Base-by-base conservation (phyloP, 2,888 invertebrate genomes). In the Dorcus hopei region DNA sequence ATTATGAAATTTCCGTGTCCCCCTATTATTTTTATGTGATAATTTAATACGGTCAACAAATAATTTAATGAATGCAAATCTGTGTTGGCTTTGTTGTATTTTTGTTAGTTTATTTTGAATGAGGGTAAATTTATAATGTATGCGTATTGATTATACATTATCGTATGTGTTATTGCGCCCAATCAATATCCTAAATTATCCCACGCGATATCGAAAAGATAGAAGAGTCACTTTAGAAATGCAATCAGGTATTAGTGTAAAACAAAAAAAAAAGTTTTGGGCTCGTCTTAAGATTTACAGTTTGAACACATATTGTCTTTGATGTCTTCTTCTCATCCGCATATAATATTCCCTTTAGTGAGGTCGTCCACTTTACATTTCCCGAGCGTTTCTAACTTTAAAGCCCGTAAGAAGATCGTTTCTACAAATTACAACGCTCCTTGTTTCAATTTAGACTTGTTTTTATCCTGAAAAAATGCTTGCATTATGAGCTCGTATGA, bases 321-420 rank as follows among this genome's bases (percentile, higher is more conserved):
- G 58, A 58, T 53, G 54, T 58, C 42, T 38, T 52, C 40, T 45
- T 49, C 49, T 58, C 49, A 58, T 43, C 43, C 63, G 54, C 59
- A 66, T 66, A 65, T 62, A 65, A 65, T 64, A 66, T 66, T 66
- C 66, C 53, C 66, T 66, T 63, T 66, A 57, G 47, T 58, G 62
- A 50, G 59, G 63, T 58, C 57, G 49, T 59, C 55, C 56, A 60
- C 60, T 65, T 63, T 63, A 65, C 58, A 63, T 59, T 64, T 61
- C 62, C 54, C 61, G 54, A 58, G 61, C 58, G 56, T 57, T 58
- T 38, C 33, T 57, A 61, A 64, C 58, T 60, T 60, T 57, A 62
- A 59, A 57, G 55, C 54, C 52, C 23, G 51, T 38, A 19, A 40
- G 45, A 23, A 42, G 52, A 59, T 52, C 60, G 50, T 57, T 60